These are phyloP conservation scores for Laupala kohalensis DNA, from an alignment of 1,140 invertebrate species.

Conservation along the genomic window DNA sequence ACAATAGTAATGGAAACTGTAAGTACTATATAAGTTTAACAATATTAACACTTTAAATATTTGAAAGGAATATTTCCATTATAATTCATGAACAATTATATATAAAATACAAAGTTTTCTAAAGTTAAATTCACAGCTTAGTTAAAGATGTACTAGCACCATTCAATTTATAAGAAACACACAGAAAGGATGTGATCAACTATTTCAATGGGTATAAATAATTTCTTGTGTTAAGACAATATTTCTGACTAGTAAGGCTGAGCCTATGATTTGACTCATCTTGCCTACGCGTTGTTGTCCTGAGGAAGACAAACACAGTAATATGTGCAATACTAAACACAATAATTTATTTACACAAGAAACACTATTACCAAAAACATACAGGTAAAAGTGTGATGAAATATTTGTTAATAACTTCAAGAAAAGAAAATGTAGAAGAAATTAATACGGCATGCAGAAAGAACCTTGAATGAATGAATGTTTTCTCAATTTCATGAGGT, in stretches of 20 bases:
- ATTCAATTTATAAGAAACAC: background rate
- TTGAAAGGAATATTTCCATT: background rate
- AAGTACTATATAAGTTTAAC: background rate
- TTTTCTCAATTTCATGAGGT: no score
- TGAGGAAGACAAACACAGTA: background rate
- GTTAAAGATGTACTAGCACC: background rate
- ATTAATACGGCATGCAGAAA: no score
- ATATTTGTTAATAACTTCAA: no score
- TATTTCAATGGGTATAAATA: background rate
- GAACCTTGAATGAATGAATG: no score
- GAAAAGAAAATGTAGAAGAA: no score
- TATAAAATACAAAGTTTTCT: background rate
- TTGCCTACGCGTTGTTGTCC: no score
- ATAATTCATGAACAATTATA: background rate
- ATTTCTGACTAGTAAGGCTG: no score
- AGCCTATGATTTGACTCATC: no score
- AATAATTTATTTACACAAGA: background rate
- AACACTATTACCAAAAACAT: no score
- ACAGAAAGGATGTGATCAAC: background rate
- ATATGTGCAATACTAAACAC: background rate
- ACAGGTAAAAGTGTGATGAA: no score
- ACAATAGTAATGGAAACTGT: background rate
- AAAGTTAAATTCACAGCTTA: background rate
- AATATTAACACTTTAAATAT: background rate
- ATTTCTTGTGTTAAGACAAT: background rate